phyloP scores from a whole-genome alignment of 2,888 invertebrate genomes.

The Drosophila ustulata region DNA sequence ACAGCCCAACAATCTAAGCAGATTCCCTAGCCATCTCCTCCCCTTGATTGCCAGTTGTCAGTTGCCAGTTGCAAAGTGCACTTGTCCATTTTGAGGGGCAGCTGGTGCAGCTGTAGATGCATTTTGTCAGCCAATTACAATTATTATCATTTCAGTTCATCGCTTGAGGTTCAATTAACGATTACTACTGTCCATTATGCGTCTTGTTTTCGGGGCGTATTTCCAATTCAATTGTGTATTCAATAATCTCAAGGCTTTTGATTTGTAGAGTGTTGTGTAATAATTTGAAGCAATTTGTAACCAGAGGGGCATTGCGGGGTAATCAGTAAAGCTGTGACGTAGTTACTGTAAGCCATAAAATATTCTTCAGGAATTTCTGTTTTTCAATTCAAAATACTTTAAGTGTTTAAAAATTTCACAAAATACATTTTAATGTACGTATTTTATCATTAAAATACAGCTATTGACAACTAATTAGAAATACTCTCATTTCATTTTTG shows the following conservation, averaged over 20 bases:
- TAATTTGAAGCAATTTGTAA: conserved; percentile 11
- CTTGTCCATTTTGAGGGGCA: conserved; percentile 55
- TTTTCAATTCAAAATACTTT: neutral
- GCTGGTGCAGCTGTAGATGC: conserved; percentile 39
- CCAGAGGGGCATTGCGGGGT: neutral
- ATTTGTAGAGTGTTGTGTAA: conserved; percentile 21
- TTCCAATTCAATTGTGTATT: conserved; percentile 60
- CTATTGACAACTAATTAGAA: too few relatives aligned
- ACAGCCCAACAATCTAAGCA: conserved; percentile 1
- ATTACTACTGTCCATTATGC: conserved; percentile 77
- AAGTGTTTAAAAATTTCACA: too few relatives aligned
- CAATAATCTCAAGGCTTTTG: conserved; percentile 66
- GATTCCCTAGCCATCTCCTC: conserved; percentile 4
- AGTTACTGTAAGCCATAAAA: neutral
- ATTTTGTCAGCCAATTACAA: conserved; percentile 67
- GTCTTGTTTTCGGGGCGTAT: conserved; percentile 66
- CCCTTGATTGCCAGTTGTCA: neutral
- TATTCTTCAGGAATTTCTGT: neutral
- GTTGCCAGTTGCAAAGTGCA: conserved; percentile 40
- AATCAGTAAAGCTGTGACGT: conserved; percentile 7
- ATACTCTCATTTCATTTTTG: too few relatives aligned
- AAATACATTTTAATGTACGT: too few relatives aligned
- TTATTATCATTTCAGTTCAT: conserved; percentile 59
- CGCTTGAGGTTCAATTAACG: conserved; percentile 80
- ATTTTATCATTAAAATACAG: too few relatives aligned